Conservation (phyloP, 2,797 vertebrate species). For the Clarias pachynema region DNA sequence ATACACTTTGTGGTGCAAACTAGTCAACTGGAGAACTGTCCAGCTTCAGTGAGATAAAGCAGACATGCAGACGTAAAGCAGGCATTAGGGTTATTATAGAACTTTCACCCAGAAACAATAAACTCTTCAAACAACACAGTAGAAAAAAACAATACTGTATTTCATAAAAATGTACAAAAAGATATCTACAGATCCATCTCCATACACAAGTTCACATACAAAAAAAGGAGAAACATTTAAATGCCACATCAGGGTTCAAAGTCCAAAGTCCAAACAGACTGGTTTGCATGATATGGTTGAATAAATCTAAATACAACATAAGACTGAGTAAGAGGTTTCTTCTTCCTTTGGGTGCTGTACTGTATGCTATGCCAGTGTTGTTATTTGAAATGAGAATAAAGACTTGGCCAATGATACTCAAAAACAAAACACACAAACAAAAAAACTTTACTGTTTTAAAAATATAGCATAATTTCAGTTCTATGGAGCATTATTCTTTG, state of each 20-base stretch:
- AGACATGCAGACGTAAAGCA: background rate
- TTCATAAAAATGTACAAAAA: conserved; percentile 92
- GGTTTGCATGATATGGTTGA: conserved; percentile 3
- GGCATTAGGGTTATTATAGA: background rate
- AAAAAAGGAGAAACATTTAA: conserved; percentile 46
- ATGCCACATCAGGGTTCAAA: conserved; percentile 26
- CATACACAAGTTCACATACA: conserved; percentile 64
- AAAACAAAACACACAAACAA: background rate
- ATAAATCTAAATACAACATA: background rate
- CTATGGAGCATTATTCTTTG: conserved; percentile 4
- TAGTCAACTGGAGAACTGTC: background rate
- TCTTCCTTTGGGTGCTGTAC: conserved; percentile 16
- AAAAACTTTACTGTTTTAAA: background rate
- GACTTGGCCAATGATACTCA: background rate
- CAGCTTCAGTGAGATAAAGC: background rate
- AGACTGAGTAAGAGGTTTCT: conserved; percentile 3
- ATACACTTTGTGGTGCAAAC: background rate
- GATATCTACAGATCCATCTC: conserved; percentile 85
- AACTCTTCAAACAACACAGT: conserved; percentile 55
- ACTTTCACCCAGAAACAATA: conserved; percentile 18
- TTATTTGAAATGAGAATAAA: conserved; percentile 16
- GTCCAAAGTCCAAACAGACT: conserved; percentile 16
- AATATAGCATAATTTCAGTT: conserved; percentile 19
- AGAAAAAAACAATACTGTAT: conserved; percentile 79
- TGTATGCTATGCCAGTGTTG: conserved; percentile 6